Conservation (phyloP, 2,888 invertebrate species). For the Aphodius sticticus region DNA sequence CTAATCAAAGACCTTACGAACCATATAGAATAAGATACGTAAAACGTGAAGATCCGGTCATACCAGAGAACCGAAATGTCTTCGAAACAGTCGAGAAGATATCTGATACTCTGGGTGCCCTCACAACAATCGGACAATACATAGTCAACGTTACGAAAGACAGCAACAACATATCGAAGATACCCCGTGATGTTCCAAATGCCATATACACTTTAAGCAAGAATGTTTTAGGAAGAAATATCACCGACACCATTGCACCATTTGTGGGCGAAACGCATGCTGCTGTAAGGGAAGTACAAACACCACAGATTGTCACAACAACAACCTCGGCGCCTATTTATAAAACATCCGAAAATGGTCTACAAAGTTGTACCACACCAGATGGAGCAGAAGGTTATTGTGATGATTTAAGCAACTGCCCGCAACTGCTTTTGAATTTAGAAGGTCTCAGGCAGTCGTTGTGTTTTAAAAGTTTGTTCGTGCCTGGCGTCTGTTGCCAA, state of each 20-base stretch:
- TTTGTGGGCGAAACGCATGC: conserved; percentile 65
- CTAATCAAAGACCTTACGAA: conserved; percentile 9
- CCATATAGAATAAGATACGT: not conserved
- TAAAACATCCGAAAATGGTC: conserved; percentile 48
- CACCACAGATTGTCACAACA: conserved; percentile 54
- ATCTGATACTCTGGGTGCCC: conserved; percentile 75
- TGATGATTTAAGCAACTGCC: conserved; percentile 88
- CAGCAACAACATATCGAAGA: conserved; percentile 55
- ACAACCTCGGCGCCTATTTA: conserved; percentile 55
- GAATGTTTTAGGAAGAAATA: conserved; percentile 79
- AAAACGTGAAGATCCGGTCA: conserved; percentile 5
- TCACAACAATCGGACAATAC: conserved; percentile 86
- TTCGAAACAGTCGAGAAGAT: conserved; percentile 61
- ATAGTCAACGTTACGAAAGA: conserved; percentile 81
- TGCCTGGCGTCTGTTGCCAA: conserved; percentile 93
- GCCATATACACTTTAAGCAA: conserved; percentile 83
- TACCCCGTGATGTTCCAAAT: conserved; percentile 69
- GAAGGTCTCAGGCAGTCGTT: conserved; percentile 84
- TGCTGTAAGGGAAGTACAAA: conserved; percentile 39
- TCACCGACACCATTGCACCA: conserved; percentile 82
- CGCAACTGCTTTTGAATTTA: conserved; percentile 82
- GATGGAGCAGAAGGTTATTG: conserved; percentile 81
- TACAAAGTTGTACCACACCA: conserved; percentile 81
- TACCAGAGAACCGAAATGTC: conserved; percentile 12
- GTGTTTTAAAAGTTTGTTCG: conserved; percentile 90